phyloP scores from a whole-genome alignment of 37 sponge, comb jelly and placozoan genomes.

The Cliona cf. orientalis region DNA sequence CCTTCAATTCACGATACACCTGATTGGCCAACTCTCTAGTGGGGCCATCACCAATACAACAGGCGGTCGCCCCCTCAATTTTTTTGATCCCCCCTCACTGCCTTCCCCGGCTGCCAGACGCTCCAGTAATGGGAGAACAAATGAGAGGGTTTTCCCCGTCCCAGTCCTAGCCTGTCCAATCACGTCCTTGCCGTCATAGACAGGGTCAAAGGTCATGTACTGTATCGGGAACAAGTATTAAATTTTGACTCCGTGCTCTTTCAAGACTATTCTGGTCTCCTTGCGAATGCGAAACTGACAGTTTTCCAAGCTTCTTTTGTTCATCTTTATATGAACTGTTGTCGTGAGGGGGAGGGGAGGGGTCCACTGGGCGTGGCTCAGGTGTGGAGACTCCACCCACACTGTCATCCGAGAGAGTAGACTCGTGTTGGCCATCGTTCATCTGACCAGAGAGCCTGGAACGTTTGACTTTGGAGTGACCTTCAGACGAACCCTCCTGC shows the following conservation, averaged over 20 bases:
- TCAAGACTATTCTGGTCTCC: constrained; percentile 47
- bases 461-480: no score
- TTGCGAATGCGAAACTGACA: constrained; percentile 61
- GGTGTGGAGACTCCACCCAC: no score
- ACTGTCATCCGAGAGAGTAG: no score
- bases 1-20: constrained; percentile 33
- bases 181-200: constrained; percentile 92
- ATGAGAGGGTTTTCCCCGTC: constrained; percentile 89
- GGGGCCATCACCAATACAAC: constrained; percentile 86
- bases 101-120: constrained; percentile 42
- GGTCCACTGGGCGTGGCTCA: no score
- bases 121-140: constrained; percentile 88
- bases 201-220: constrained; percentile 78
- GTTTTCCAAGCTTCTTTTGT: constrained; percentile 33
- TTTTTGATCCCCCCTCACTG: not conserved
- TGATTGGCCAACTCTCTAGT: constrained; percentile 94
- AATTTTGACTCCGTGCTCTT: constrained; percentile 70
- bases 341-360: no score
- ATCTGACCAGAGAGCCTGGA: no score
- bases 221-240: constrained; percentile 91
- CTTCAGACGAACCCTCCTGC: no score
- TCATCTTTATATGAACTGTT: not conserved
- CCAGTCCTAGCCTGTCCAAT: constrained; percentile 94
- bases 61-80: constrained; percentile 59
- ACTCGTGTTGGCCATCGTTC: no score